Base-by-base conservation (phyloP, 1,140 invertebrate genomes). In the Solenopsis invicta region DNA sequence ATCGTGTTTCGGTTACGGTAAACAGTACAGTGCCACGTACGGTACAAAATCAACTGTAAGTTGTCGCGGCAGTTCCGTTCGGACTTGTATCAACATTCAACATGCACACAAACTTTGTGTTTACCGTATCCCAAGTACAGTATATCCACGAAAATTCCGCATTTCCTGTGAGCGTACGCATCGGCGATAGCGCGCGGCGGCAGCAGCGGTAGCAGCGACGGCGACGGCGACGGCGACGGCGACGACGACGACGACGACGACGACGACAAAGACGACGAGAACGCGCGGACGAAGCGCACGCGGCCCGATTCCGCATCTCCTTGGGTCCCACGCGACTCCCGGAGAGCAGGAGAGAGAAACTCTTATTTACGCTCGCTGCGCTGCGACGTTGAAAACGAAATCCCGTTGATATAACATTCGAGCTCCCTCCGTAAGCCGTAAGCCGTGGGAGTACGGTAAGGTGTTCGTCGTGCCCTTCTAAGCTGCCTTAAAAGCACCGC, bases 391-490 rank as follows among this genome's bases (percentile, higher is more conserved):
- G 80, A 74, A 74, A 84, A 84, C 69, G 54, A 84, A 84, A 84
- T 84, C 80, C 80, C 69, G 80, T 84, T 84, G 80, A 84, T 84
- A 84, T 84, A 84, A 84, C 80, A 84, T 84, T 84, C 54, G 69
- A 61, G 80, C 69, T 61, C 21, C 24, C 24, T 61, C 54, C 67
- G 80, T 84, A 84, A 84, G 80, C 80, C 56, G 67, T 84, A 84
- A 84, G 80, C 80, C 80, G 69, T 84, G 80, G 54, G 80, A 84
- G 80, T 74, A 84, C 80, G 67, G 80, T 84, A 84, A 84, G 80
- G 80, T 84, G 80, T 84, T 84, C 80, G 69, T 48, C 54, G 80
- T 84, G 80, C 54, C 69, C 80, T 74, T 84, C 80, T 84, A 84
- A 84, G 80, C 80, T 75, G 80, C 69, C 80, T 84, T 84, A 84